Evolutionary conservation across 2,888 invertebrate genomes (phyloP), one percentile per base, ranked within the genome.

Genomic region (Brachyptera risi): DNA sequence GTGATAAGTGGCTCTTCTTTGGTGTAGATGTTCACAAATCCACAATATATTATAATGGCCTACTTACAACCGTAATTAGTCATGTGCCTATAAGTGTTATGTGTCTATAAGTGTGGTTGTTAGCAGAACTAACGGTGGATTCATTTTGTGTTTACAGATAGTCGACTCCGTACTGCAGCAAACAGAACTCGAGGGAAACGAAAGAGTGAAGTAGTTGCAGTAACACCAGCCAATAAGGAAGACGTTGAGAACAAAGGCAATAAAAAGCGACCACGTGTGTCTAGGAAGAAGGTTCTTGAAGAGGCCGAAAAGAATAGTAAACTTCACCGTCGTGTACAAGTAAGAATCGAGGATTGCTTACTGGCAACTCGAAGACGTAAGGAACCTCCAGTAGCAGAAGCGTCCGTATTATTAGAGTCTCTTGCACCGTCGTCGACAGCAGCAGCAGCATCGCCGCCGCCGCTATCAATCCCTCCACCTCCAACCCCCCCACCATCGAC

Each of bases 261-360:
- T 54, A 66, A 67, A 56, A 65, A 65, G 57, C 51, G 61, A 9
- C 42, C 58, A 24, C 59, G 37, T 35, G 35, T 37, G 37, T 23
- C 35, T 35, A 76, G 75, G 67, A 76, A 76, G 68, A 75, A 76
- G 66, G 72, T 76, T 59, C 69, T 75, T 61, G 76, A 77, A 66
- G 76, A 75, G 64, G 47, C 47, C 23, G 23, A 47, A n/a, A 76
- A 73, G 67, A 76, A 75, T 66, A 74, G 75, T 64, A 76, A 77
- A 67, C 73, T 76, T 68, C 47, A 49, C 17, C 70, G 75, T 21
- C 50, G 24, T 50, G 5, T 11, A 7, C 7, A 31, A 5, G n/a
- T n/a, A n/a, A n/a, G n/a, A n/a, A n/a, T n/a, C n/a, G n/a, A n/a
- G n/a, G n/a, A n/a, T n/a, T n/a, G n/a, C n/a, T n/a, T n/a, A n/a